phyloP scores from a whole-genome alignment of 2,888 invertebrate species.

The Eretmocerus hayati region DNA sequence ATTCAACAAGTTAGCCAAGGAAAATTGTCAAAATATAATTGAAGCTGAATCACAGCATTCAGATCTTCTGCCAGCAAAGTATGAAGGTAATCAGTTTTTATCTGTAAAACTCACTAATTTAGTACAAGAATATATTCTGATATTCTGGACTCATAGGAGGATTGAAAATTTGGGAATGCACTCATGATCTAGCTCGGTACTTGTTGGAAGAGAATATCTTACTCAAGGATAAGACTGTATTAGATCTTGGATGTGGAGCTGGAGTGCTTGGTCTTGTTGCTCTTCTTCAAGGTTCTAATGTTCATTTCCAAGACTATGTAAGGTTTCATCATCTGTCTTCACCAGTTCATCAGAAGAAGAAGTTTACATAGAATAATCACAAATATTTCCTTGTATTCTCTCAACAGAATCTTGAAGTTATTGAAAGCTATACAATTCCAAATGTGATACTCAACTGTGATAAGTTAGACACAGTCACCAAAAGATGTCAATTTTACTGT shows the following conservation, averaged over 20 bases:
- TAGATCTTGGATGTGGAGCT: conserved; percentile 90
- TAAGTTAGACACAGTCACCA: conserved; percentile 40
- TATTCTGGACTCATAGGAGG: conserved; percentile 63
- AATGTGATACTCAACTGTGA: conserved; percentile 66
- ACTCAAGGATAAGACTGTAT: conserved; percentile 54
- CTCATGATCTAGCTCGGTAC: conserved; percentile 69
- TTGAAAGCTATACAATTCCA: conserved; percentile 72
- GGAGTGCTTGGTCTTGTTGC: conserved; percentile 82
- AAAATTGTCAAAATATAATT: conserved; percentile 43
- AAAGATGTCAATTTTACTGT: conserved; percentile 50
- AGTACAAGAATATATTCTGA: background rate
- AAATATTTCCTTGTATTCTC: too few relatives aligned
- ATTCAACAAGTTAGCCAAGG: conserved; percentile 34
- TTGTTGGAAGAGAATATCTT: conserved; percentile 47
- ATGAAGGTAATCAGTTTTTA: conserved; percentile 59
- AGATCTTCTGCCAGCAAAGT: conserved; percentile 67
- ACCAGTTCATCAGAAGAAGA: too few relatives aligned
- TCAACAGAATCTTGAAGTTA: conserved; percentile 80
- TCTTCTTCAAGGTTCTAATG: conserved; percentile 54
- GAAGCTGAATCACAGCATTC: conserved; percentile 61
- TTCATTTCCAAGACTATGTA: conserved; percentile 93
- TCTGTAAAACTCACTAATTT: background rate
- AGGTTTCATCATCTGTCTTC: conserved; percentile 31
- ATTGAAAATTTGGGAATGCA: conserved; percentile 93
- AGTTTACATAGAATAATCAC: too few relatives aligned